These are phyloP conservation scores for Aegotheles bennettii DNA, from an alignment of 2,113 vertebrate genomes.

Conservation along the genomic window DNA sequence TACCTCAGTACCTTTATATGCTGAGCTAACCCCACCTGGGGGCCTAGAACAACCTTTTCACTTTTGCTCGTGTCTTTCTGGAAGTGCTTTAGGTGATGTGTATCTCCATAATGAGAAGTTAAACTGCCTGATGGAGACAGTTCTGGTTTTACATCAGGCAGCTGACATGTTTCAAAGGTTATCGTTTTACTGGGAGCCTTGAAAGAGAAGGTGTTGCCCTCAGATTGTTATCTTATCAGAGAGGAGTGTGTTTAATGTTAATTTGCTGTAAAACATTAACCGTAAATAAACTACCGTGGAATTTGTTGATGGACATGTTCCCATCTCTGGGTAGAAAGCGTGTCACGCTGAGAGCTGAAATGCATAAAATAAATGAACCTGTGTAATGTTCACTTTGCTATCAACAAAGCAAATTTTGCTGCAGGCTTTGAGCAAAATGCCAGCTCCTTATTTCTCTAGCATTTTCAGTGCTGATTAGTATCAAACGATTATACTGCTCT, in stretches of 20 bases:
- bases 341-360: background rate
- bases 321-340: background rate
- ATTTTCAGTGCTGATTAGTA: background rate
- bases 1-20: background rate
- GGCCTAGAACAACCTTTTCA: background rate
- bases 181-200: background rate
- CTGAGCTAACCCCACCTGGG: background rate
- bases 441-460: background rate
- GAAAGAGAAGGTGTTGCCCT: background rate
- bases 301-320: background rate
- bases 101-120: background rate
- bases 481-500: background rate
- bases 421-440: background rate
- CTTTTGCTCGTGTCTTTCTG: background rate
- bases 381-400: background rate
- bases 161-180: slow-evolving; percentile 24
- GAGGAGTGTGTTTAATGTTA: background rate
- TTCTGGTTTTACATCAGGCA: background rate
- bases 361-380: background rate
- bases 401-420: background rate
- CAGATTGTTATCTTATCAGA: background rate
- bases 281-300: background rate
- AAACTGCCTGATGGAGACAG: background rate
- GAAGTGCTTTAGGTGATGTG: background rate
- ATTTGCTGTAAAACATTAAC: slow-evolving; percentile 42